phyloP scores from a whole-genome alignment of 2,113 vertebrate genomes.

The Pygoscelis antarcticus region DNA sequence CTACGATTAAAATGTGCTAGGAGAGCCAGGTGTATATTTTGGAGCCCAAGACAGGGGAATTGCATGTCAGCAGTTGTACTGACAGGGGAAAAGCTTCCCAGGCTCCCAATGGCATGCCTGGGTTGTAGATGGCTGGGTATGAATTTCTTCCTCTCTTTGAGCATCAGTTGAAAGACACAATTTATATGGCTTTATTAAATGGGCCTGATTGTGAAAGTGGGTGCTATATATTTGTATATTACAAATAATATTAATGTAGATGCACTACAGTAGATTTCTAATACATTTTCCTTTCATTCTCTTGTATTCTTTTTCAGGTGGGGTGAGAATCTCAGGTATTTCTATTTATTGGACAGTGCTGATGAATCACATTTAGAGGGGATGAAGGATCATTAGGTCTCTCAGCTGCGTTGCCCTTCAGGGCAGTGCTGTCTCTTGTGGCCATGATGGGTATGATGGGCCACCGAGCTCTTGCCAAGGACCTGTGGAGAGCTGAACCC shows the following conservation, averaged over 20 bases:
- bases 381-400: not conserved
- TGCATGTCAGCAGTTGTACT: not conserved
- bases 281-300: not conserved
- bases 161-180: not conserved
- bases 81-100: not conserved
- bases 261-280: not conserved
- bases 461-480: not conserved
- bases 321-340: not conserved
- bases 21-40: not conserved
- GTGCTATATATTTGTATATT: not conserved
- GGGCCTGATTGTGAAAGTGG: not conserved
- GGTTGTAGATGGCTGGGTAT: not conserved
- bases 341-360: not conserved
- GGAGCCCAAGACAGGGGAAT: not conserved
- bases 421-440: not conserved
- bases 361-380: not conserved
- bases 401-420: not conserved
- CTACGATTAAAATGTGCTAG: not conserved
- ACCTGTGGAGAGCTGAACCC: not conserved
- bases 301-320: not conserved
- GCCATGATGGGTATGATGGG: not conserved
- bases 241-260: not conserved
- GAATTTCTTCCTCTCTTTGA: not conserved
- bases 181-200: not conserved
- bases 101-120: fast-evolving